Evolutionary conservation across 2,113 vertebrate genomes (phyloP).

Genomic region (Artemisiospiza belli): DNA sequence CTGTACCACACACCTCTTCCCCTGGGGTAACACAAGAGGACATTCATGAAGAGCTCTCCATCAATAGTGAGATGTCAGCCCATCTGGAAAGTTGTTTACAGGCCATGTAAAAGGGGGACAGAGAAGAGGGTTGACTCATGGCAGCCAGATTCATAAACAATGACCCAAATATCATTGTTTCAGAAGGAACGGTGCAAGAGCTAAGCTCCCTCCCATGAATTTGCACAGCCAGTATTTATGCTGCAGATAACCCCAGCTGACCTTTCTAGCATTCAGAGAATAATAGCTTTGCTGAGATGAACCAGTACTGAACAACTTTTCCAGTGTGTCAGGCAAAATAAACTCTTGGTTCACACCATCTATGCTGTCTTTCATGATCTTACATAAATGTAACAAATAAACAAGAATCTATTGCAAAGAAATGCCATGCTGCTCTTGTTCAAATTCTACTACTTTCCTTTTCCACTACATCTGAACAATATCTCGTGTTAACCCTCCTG

Average conservation of each 20-base stretch:
- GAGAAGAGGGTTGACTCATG: neutral
- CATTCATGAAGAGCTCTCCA: neutral
- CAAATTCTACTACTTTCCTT: neutral
- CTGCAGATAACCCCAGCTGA: neutral
- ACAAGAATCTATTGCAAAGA: neutral
- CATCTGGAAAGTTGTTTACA: slow-evolving; percentile 6
- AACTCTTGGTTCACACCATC: neutral
- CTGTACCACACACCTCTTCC: neutral
- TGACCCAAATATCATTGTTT: neutral
- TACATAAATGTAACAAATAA: accelerated
- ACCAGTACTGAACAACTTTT: neutral
- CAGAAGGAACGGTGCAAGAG: neutral
- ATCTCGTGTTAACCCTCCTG: neutral
- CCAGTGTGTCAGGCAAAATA: neutral
- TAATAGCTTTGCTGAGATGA: neutral
- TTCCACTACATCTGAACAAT: neutral
- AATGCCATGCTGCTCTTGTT: neutral
- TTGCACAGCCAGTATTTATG: neutral
- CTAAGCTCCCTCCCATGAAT: neutral
- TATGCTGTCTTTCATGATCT: neutral
- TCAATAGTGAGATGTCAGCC: neutral
- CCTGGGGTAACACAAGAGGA: neutral
- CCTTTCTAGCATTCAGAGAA: neutral
- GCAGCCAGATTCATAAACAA: slow-evolving; percentile 8
- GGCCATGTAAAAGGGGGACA: neutral